phyloP scores from a whole-genome alignment of 2,797 vertebrate genomes.

The Lycodopsis pacificus region DNA sequence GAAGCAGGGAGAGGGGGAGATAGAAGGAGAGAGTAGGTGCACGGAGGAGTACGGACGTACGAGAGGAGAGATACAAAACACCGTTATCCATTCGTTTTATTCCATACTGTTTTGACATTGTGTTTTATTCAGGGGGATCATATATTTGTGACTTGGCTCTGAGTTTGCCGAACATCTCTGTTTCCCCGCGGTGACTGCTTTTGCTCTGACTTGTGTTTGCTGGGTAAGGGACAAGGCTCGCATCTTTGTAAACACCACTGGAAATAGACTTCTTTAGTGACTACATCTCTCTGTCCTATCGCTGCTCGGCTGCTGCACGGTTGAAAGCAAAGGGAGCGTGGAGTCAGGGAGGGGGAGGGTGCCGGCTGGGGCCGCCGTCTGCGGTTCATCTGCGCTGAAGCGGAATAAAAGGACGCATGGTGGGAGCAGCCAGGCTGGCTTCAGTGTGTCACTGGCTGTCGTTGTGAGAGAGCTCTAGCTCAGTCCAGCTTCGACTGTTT shows the following conservation, averaged over 20 bases:
- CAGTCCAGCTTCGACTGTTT: conserved; percentile 47
- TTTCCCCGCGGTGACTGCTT: background rate
- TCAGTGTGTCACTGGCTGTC: conserved; percentile 60
- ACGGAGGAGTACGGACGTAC: conserved; percentile 56
- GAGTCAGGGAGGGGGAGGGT: conserved; percentile 35
- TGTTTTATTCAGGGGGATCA: conserved; percentile 30
- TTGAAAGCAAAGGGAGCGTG: conserved; percentile 58
- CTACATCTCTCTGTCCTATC: conserved; percentile 60
- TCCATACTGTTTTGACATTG: conserved; percentile 34
- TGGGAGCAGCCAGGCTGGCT: conserved; percentile 69
- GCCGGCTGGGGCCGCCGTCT: conserved; percentile 69
- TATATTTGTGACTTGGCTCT: conserved; percentile 21
- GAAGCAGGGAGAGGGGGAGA: conserved; percentile 88
- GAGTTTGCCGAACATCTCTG: background rate
- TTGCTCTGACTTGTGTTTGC: conserved; percentile 2
- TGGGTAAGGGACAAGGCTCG: conserved; percentile 9
- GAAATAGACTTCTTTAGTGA: conserved; percentile 42
- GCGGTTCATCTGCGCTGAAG: conserved; percentile 78
- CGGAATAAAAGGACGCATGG: conserved; percentile 80
- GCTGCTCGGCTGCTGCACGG: conserved; percentile 55
- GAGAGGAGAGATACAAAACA: conserved; percentile 32
- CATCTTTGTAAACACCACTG: conserved; percentile 39
- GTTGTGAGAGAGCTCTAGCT: conserved; percentile 48
- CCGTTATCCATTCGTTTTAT: conserved; percentile 31
- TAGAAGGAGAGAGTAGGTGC: conserved; percentile 73